Base-by-base conservation (phyloP, 2,113 vertebrate genomes). In the Pollimyrus isidori region DNA sequence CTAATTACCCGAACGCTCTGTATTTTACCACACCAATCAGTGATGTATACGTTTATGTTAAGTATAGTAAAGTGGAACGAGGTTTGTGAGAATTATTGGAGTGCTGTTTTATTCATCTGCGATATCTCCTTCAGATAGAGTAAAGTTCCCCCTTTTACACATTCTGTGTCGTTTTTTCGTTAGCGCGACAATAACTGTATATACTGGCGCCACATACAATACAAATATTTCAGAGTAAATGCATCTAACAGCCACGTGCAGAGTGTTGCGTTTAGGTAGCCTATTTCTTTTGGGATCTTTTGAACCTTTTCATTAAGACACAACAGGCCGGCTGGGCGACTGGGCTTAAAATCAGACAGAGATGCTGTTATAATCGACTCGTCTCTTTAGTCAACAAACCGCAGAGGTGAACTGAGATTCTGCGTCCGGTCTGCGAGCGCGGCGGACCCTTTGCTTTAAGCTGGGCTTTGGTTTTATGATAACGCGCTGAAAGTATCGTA, bases 21-120 rank as follows among this genome's bases (percentile, higher is more conserved):
- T 76, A 53, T 83, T 89, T 85, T 13, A 87, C 52, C 73, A 82
- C 88, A 56, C 56, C 23, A 89, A 90, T 90, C 52, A 83, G 30
- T 42, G 45, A 84, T 84, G 39, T 84, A 39, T 42, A 84, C 45
- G 48, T n/a, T 48, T 84, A 84, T 84, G 21, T 48, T 84, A 46
- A 46, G 39, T 84, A n/a, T 23, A 46, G 42, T 23, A 84, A 46
- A 84, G 42, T 48, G 45, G 82, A 84, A 23, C 73, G 73, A 80
- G 6, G 13, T 19, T 17, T 80, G 30, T 80, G 30, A 42, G 73
- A 80, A 42, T 35, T 80, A 42, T 26, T 19, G 73, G 26, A 80
- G 73, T 19, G 73, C 73, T 80, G 15, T 80, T 42, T 39, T 80
- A 42, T 42, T 7, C 6, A 42, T 80, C 30, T 80, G 15, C 15